Evolutionary conservation across 2,113 vertebrate species (phyloP), one percentile per base, ranked within the genome.

Genomic region (Formicarius rufipectus): DNA sequence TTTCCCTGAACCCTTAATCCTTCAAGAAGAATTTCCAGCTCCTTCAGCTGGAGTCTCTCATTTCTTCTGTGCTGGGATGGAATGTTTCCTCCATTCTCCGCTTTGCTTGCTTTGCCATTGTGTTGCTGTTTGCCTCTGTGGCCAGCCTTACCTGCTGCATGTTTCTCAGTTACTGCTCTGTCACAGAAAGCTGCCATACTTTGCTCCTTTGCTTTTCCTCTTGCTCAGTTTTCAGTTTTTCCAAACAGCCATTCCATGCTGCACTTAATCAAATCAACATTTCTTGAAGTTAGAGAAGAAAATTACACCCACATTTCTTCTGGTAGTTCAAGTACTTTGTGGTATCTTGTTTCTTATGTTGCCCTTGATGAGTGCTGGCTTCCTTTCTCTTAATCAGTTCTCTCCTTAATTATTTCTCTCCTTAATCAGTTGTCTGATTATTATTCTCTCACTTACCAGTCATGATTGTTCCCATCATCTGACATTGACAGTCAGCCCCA

Each of bases 391-490:
- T 90, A 87, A 93, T 95, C 82, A 95, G n/a, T 74, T 91, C 37
- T 75, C 56, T 72, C 31, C 2, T 1, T 78, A 95, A 93, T 94
- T 91, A 89, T 82, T 89, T 89, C 39, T 93, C 19, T 87, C 56
- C 35, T 78, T 91, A 93, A 96, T 96, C 85, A 96, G 63, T 72
- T 91, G 58, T 64, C 78, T 96, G 94, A 94, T 96, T 96, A 79
- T 28, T 90, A n/a, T 89, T 93, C 33, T 18, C 40, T 81, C 31
- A 83, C 42, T 84, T 87, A 85, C 58, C 58, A 90, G 23, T 45
- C 24, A 52, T 44, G 22, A 85, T 73, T 94, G 64, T 89, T 87
- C n/a, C 37, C 31, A 53, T 85, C 66, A 91, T 58, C 78, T 90
- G 78, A 90, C 71, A 91, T 14, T 94, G 93, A 95, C 92, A 89